Evolutionary conservation across 2,888 invertebrate species (phyloP), one percentile per base, ranked within the genome.

Genomic region (Drosophila merina): DNA sequence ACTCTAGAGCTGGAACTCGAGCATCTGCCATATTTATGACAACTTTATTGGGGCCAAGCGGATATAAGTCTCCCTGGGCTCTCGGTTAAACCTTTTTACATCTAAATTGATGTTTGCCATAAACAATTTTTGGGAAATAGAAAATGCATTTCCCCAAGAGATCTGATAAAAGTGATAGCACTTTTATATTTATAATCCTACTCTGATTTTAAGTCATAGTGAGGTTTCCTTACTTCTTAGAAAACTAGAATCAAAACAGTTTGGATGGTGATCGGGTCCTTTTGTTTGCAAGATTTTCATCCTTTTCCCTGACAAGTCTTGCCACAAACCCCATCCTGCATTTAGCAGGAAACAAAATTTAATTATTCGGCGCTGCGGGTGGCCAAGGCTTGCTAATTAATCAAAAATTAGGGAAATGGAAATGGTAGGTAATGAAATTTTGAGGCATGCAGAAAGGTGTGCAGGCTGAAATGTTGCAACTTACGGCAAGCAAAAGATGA

Each of bases 21-120:
- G 60, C 64, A 67, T 51, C 47, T 68, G 52, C 2, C 52, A 57
- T 48, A 40, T 51, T 67, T 77, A 77, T 86, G 70, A 79, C 66
- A 74, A 55, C 26, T 69, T 76, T 77, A 80, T 86, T 76, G 72
- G 56, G 80, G 67, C 40, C 60, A 76, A 79, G 57, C 58, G 52
- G 70, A 70, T 73, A 69, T 48, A 26, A 7, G 26, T 14, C n/a
- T 10, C 14, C 10, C 36, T 33, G 28, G 9, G 14, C 3, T 55
- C 26, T 26, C 4, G 5, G 28, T 25, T 20, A 12, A 10, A 4
- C 42, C 26, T 20, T 20, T 20, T 20, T 28, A 9, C 33, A 1
- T 28, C 3, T 4, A 42, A 45, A 12, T 20, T 7, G 7, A 9
- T 26, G 14, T n/a, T 4, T 8, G 9, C 25, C 31, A 12, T 45